These are phyloP conservation scores for Salpingus planirostris DNA, from an alignment of 2,888 invertebrate species.

Conservation along the genomic window DNA sequence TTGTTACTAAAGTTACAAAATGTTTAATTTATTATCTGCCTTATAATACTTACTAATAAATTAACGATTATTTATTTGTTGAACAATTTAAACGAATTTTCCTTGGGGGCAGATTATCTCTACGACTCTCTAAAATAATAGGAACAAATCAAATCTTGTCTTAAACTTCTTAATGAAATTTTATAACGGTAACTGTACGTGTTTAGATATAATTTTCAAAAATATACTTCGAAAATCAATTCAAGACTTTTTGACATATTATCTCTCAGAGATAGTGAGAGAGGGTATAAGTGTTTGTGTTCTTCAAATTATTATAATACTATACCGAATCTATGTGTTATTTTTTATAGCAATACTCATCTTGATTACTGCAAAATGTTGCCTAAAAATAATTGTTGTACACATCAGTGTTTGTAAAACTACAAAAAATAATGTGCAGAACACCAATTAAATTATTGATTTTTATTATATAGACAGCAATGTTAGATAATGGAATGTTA, in stretches of 20 bases:
- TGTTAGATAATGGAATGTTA: constrained; percentile 37
- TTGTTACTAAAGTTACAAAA: too few relatives aligned
- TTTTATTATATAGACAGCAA: constrained; percentile 32
- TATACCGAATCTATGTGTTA: constrained; percentile 7
- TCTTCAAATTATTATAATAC: too few relatives aligned
- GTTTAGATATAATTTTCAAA: too few relatives aligned
- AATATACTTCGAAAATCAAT: not conserved
- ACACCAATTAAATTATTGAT: constrained; percentile 42
- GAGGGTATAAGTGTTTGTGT: too few relatives aligned
- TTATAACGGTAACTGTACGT: too few relatives aligned
- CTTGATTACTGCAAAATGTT: constrained; percentile 24
- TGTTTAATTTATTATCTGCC: too few relatives aligned
- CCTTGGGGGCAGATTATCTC: not conserved
- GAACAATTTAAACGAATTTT: too few relatives aligned
- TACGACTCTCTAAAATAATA: not conserved
- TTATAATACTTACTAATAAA: too few relatives aligned
- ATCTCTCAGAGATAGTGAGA: too few relatives aligned
- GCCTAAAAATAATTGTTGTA: constrained; percentile 36
- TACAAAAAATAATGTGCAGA: constrained; percentile 39
- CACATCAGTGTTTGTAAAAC: constrained; percentile 36
- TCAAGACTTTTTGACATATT: too few relatives aligned
- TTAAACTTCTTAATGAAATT: too few relatives aligned
- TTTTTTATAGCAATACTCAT: constrained; percentile 15
- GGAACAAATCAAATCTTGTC: not conserved
- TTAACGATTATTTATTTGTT: too few relatives aligned